Base-by-base conservation (phyloP, 37 sponge, comb jelly and placozoan genomes). In the Beroe forskalii region DNA sequence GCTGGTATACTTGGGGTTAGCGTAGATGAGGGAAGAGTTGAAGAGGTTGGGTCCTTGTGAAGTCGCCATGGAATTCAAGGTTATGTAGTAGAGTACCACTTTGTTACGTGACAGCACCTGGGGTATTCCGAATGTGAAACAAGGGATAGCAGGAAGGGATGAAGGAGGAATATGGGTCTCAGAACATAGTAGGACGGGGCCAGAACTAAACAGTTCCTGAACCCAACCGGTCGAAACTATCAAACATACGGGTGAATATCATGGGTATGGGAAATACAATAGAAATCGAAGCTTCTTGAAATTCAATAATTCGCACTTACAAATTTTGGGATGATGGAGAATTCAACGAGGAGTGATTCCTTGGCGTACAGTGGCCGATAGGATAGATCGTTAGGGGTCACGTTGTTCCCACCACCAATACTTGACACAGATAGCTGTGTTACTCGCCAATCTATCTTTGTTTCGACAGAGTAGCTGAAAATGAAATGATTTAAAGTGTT, bases 271-370 rank as follows among this genome's bases (percentile, higher is more conserved):
- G n/a, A n/a, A n/a, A n/a, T n/a, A n/a, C n/a, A n/a, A n/a, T n/a
- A n/a, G n/a, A n/a, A n/a, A n/a, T n/a, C n/a, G n/a, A n/a, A n/a
- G n/a, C n/a, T n/a, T n/a, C n/a, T n/a, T n/a, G n/a, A n/a, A n/a
- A n/a, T n/a, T n/a, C n/a, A n/a, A n/a, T n/a, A n/a, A n/a, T n/a
- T n/a, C n/a, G n/a, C n/a, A 80, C 86, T 44, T n/a, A 80, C 86
- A 37, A 41, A 44, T 80, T 25, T 80, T 12, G 86, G 86, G 14
- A 1, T 22, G 86, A 80, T 80, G 48, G 86, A 40, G 25, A 80
- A 44, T 0, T 43, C 28, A n/a, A 43, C 55, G 14, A 80, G 40
- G 1, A 80, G 86, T 38, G 86, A 20, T 44, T 80, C 86, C 2
- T 8, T 80, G 12, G 86, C 43, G 30, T 80, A 80, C 1, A 80